These are phyloP conservation scores for Siniperca obscura DNA, from an alignment of 2,797 vertebrate genomes.

Conservation along the genomic window DNA sequence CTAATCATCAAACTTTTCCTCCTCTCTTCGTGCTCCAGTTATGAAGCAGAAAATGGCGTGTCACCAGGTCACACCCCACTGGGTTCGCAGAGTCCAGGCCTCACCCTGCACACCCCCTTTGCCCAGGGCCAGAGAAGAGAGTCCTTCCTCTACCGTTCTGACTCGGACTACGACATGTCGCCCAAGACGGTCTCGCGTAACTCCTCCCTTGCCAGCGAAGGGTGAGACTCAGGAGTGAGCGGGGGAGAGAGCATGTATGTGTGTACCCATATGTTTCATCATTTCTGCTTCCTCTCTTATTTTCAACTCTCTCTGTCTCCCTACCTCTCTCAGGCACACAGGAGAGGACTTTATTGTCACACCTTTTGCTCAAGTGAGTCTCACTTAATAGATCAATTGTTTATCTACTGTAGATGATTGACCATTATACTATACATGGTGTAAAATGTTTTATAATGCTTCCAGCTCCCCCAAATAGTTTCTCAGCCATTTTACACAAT, in stretches of 20 bases:
- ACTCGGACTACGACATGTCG: conserved; percentile 92
- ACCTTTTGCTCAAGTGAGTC: conserved; percentile 83
- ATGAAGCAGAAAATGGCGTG: conserved; percentile 89
- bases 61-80: conserved; percentile 88
- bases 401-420: background rate
- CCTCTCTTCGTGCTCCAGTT: conserved; percentile 42
- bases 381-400: background rate
- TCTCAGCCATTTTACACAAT: background rate
- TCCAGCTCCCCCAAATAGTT: background rate
- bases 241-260: background rate
- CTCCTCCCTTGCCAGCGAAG: conserved; percentile 83
- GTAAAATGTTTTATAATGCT: conserved; percentile 6
- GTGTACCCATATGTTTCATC: background rate
- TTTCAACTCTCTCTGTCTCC: conserved; percentile 4
- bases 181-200: conserved; percentile 89
- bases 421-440: background rate
- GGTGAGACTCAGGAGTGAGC: conserved; percentile 65
- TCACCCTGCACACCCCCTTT: conserved; percentile 86
- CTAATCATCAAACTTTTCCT: background rate
- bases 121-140: conserved; percentile 89
- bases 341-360: conserved; percentile 84
- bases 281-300: background rate
- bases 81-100: conserved; percentile 89
- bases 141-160: conserved; percentile 92
- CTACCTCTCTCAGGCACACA: conserved; percentile 79